phyloP scores from a whole-genome alignment of 2,888 invertebrate species.

The Harpalus rubripes region DNA sequence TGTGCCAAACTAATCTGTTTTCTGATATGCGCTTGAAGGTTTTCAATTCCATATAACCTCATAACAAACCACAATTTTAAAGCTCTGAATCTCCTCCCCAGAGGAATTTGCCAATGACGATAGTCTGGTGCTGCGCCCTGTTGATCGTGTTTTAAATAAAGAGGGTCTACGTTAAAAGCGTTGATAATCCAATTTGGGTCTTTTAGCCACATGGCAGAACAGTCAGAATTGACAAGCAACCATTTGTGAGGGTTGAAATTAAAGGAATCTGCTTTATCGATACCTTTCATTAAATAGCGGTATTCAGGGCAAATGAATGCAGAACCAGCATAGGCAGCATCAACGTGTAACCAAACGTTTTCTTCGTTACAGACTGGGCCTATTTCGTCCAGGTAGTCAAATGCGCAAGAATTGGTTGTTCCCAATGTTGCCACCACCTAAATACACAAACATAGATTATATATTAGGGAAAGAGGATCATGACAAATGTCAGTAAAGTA shows the following conservation, averaged over 20 bases:
- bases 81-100: slow-evolving; percentile 95
- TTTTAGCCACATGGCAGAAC: slow-evolving; percentile 98
- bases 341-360: slow-evolving; percentile 94
- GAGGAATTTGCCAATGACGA: slow-evolving; percentile 98
- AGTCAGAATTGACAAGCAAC: slow-evolving; percentile 99
- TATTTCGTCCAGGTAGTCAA: slow-evolving; percentile 93
- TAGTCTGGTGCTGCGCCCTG: slow-evolving; percentile 95
- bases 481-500: too few relatives aligned
- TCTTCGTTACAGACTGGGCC: slow-evolving; percentile 91
- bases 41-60: slow-evolving; percentile 92
- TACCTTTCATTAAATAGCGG: slow-evolving; percentile 91
- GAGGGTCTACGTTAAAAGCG: slow-evolving; percentile 98
- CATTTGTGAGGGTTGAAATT: slow-evolving; percentile 99
- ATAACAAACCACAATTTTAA: slow-evolving; percentile 97
- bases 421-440: slow-evolving; percentile 94
- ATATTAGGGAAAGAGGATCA: too few relatives aligned
- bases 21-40: slow-evolving; percentile 91
- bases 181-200: slow-evolving; percentile 93
- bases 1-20: slow-evolving; percentile 92
- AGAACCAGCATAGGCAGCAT: slow-evolving; percentile 97
- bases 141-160: slow-evolving; percentile 96
- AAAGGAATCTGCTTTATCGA: slow-evolving; percentile 95
- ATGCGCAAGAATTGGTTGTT: slow-evolving; percentile 97
- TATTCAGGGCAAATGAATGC: slow-evolving; percentile 98
- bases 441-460: background rate